Base-by-base conservation (phyloP, 2,797 vertebrate genomes). In the Xiphorhynchus erythropygius region DNA sequence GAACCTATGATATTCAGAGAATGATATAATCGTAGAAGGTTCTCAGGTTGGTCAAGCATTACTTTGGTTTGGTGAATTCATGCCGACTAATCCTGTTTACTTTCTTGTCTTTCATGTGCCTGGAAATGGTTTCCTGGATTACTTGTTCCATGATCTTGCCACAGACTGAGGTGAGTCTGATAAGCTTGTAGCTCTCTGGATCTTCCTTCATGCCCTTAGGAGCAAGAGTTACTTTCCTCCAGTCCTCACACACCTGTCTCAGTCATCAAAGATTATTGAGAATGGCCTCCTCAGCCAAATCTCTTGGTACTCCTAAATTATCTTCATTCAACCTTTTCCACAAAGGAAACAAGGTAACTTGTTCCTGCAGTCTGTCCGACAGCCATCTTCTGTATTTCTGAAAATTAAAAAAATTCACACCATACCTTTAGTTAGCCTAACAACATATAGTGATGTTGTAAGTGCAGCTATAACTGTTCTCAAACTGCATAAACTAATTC, bases 401-500 rank as follows among this genome's bases (percentile, higher is more conserved):
- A 60, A 90, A 89, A 68, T 28, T 24, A 37, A 10, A 39, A 74
- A 59, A 80, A 88, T 76, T 44, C 33, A 24, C 2, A 44, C 50
- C 8, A 5, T 7, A 44, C 42, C 10, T n/a, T 47, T 85, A 42
- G 46, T 74, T 69, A 86, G 8, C 37, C 17, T 57, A 57, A 85
- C 64, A 84, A 56, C 8, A 47, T 24, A 53, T 6, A 49, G 46
- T 50, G 71, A 81, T 83, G 9, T 22, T 90, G 32, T 77, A 91
- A 80, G 42, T 60, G 60, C 39, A 83, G 37, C 33, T 96, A 71
- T 89, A 93, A 73, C 55, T 68, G 18, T 71, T 89, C 49, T 73
- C 35, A 92, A 95, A 86, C 25, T 35, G 74, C 42, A 59, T 86
- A 86, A 96, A 92, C 56, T 82, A 94, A 90, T 63, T 97, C 30